phyloP scores from a whole-genome alignment of 1,140 invertebrate species.

The Laupala kohalensis region DNA sequence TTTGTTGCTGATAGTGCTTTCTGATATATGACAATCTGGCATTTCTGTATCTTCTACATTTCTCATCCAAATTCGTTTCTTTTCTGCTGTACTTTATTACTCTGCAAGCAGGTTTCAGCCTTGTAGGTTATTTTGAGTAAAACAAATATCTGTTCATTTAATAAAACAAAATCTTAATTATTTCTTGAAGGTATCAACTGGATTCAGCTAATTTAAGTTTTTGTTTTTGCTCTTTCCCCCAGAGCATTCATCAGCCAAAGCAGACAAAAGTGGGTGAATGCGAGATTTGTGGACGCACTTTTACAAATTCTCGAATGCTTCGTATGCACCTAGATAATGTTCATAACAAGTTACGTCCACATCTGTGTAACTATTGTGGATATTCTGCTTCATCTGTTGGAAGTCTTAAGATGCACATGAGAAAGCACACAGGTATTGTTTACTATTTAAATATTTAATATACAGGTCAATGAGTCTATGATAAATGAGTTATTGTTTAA shows the following conservation, averaged over 20 bases:
- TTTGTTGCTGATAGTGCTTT: too few species aligned
- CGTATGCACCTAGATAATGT: slow-evolving; percentile 46
- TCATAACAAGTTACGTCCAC: slow-evolving; percentile 52
- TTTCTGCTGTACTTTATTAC: too few species aligned
- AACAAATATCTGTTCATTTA: too few species aligned
- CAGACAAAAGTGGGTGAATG: slow-evolving; percentile 29
- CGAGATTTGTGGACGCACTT: slow-evolving; percentile 43
- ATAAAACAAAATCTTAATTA: not conserved
- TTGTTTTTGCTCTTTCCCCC: slow-evolving; percentile 5
- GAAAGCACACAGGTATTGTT: slow-evolving; percentile 51
- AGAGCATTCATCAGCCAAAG: slow-evolving; percentile 21
- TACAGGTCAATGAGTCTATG: not conserved
- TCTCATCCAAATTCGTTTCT: too few species aligned
- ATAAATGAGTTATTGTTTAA: not conserved
- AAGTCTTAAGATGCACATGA: slow-evolving; percentile 54
- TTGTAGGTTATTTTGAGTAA: too few species aligned
- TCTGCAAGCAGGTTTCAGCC: too few species aligned
- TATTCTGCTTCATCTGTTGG: slow-evolving; percentile 46
- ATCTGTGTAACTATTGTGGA: slow-evolving; percentile 57
- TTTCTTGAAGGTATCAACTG: not conserved
- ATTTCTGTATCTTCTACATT: too few species aligned
- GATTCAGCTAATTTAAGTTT: not conserved
- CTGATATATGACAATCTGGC: too few species aligned
- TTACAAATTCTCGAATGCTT: slow-evolving; percentile 42
- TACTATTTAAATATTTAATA: slow-evolving; percentile 2